These are phyloP conservation scores for Ictalurus furcatus DNA, from an alignment of 2,113 vertebrate species.

Conservation along the genomic window DNA sequence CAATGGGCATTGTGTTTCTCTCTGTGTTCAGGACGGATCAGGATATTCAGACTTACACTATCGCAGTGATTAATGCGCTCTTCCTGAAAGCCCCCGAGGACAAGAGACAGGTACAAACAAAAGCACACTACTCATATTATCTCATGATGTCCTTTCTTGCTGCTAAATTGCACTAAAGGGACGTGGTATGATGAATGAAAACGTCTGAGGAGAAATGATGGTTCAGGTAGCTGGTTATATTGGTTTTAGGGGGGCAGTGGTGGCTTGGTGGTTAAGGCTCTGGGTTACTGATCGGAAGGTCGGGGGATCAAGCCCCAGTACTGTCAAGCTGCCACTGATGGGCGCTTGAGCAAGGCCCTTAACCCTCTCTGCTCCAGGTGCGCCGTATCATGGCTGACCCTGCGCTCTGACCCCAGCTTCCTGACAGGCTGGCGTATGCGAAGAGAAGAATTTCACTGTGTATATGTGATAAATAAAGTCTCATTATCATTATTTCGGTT, in stretches of 20 bases:
- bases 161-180: slow-evolving; percentile 35
- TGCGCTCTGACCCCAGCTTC: no score
- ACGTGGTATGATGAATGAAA: background rate
- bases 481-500: no score
- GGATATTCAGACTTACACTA: slow-evolving; percentile 97
- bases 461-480: no score
- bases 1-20: slow-evolving; percentile 4
- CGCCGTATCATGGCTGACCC: no score
- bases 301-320: no score
- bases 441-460: no score
- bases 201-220: slow-evolving; percentile 4
- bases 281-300: no score
- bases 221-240: background rate
- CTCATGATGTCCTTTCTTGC: background rate
- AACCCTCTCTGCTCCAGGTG: no score
- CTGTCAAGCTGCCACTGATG: no score
- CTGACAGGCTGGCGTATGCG: no score
- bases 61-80: slow-evolving; percentile 96
- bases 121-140: slow-evolving; percentile 23
- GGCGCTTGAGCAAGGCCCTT: no score
- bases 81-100: slow-evolving; percentile 97
- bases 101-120: slow-evolving; percentile 88
- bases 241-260: background rate
- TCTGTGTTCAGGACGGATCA: slow-evolving; percentile 83
- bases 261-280: no score